These are phyloP conservation scores for Entelurus aequoreus DNA, from an alignment of 2,113 vertebrate genomes.

Conservation along the genomic window DNA sequence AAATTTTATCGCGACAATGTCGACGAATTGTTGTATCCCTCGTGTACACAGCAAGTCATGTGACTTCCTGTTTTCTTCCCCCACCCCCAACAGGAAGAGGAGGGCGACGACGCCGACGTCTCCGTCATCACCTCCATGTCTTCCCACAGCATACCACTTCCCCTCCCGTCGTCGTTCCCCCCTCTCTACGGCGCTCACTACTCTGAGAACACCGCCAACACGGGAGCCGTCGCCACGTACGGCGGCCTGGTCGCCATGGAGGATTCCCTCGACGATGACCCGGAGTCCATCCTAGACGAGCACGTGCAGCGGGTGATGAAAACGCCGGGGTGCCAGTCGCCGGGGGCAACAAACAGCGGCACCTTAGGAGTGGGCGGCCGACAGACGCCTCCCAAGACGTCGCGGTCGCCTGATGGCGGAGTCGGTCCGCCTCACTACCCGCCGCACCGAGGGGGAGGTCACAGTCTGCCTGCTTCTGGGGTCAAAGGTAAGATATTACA, in stretches of 20 bases:
- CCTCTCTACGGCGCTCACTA: constrained; percentile 82
- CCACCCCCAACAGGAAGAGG: constrained; percentile 79
- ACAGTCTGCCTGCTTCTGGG: constrained; percentile 50
- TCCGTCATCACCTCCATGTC: constrained; percentile 71
- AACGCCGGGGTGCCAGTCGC: constrained; percentile 89
- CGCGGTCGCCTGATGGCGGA: constrained; percentile 82
- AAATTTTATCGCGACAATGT: too few relatives aligned
- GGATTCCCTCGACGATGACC: constrained; percentile 85
- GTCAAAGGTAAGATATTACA: constrained; percentile 55
- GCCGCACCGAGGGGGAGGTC: constrained; percentile 57
- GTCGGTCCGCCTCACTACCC: constrained; percentile 56
- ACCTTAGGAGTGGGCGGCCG: constrained; percentile 71
- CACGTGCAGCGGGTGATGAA: constrained; percentile 91
- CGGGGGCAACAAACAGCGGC: constrained; percentile 71
- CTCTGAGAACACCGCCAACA: constrained; percentile 73
- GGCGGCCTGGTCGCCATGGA: constrained; percentile 74
- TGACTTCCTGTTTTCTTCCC: constrained; percentile 2
- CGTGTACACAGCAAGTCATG: background rate
- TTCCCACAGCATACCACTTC: constrained; percentile 79
- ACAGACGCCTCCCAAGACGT: constrained; percentile 77
- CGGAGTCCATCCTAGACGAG: constrained; percentile 89
- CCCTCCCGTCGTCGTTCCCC: constrained; percentile 63
- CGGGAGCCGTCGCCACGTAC: constrained; percentile 59
- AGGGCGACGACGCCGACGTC: constrained; percentile 85
- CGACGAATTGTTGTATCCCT: too few relatives aligned